phyloP scores from a whole-genome alignment of 2,113 vertebrate genomes.

The Perognathus longimembris region DNA sequence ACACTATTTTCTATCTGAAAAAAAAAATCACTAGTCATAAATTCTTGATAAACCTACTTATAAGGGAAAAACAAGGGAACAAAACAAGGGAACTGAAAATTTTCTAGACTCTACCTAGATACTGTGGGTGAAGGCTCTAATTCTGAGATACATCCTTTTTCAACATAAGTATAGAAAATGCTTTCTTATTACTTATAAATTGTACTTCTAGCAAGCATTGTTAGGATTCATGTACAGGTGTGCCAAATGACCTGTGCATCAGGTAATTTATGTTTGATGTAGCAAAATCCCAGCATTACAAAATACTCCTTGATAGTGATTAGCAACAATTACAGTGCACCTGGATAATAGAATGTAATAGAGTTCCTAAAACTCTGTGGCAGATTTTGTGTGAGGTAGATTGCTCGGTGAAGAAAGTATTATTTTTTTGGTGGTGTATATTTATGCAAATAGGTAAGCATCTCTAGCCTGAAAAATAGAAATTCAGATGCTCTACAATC shows the following conservation, averaged over 20 bases:
- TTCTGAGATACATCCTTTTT: slow-evolving; percentile 5
- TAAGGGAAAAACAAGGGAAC: not conserved
- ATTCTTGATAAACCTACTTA: not conserved
- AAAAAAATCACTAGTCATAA: not conserved
- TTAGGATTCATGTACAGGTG: not conserved
- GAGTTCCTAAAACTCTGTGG: not conserved
- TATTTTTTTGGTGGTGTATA: not conserved
- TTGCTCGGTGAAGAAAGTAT: not conserved
- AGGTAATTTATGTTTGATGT: not conserved
- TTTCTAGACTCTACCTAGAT: not conserved
- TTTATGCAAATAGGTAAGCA: not conserved
- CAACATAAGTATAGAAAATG: not conserved
- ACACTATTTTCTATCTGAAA: no score
- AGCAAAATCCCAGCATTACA: not conserved
- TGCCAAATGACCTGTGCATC: not conserved
- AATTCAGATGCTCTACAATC: not conserved
- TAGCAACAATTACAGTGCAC: not conserved
- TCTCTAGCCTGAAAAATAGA: not conserved
- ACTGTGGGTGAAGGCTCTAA: not conserved
- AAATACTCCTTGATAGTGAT: not conserved
- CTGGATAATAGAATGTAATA: not conserved
- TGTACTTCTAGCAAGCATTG: not conserved
- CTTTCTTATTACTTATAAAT: not conserved
- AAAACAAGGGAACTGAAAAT: not conserved
- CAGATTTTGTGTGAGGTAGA: not conserved